Evolutionary conservation across 2,888 invertebrate genomes (phyloP), one percentile per base, ranked within the genome.

Genomic region (Diaphora mendica): DNA sequence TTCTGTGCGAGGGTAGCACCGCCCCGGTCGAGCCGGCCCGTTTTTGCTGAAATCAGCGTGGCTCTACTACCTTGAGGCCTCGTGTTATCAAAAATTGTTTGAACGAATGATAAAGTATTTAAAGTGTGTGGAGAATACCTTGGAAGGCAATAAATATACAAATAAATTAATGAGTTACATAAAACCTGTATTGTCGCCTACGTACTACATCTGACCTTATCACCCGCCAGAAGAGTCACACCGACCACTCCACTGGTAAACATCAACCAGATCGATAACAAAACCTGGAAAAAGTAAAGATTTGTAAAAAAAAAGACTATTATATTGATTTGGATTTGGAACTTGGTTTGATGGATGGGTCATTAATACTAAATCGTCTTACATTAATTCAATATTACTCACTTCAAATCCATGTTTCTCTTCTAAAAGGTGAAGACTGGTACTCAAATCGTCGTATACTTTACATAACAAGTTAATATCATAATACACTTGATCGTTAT

Each of bases 201-300:
- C 42, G 15, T 51, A 51, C 1, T 55, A n/a, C 9, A 30, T 48
- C 23, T 26, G 74, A 91, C 92, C 86, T 88, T 84, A 26, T 87
- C 77, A 68, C 86, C 83, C 30, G 84, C 83, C 39, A 91, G 83
- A n/a, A 91, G 71, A 20, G 92, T 90, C 33, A 90, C 81, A 20
- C 90, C 89, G 67, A 88, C 80, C 0, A 93, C 90, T 62, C 90
- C 90, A 78, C 87, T 90, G 13, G 90, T 90, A 81, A 93, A 93
- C 88, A 91, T 90, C 70, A 89, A 77, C 93, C 92, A 93, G 66
- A 90, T 88, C 17, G 84, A 86, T 20, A 91, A 68, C 66, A 83
- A 73, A 69, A 84, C 73, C 83, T 83, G 74, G 9, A 73, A 75
- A 30, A 23, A 68, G 17, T 48, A 48, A 48, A 48, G 20, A 20